phyloP scores from a whole-genome alignment of 1,140 invertebrate species.

The Stratiolaelaps scimitus region DNA sequence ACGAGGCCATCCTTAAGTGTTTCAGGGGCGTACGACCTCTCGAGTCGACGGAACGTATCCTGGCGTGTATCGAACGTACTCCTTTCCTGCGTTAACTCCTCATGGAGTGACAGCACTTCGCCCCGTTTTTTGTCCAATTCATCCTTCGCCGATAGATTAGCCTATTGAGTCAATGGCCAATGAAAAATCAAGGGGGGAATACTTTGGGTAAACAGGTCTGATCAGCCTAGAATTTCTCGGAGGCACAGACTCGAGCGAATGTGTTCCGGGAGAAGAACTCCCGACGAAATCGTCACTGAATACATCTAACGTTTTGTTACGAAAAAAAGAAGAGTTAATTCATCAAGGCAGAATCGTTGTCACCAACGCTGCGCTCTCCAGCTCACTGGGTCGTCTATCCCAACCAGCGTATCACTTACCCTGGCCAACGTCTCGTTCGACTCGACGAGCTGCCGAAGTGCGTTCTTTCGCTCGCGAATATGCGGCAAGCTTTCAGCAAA shows the following conservation, averaged over 20 bases:
- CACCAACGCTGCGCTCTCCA: no score
- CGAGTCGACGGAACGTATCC: slow-evolving; percentile 1
- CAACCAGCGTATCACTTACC: background rate
- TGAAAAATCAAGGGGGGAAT: no score
- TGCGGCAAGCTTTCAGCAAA: slow-evolving; percentile 1
- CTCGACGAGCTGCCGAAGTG: background rate
- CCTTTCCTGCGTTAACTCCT: background rate
- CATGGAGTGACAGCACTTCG: background rate
- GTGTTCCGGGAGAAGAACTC: no score
- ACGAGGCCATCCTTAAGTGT: background rate
- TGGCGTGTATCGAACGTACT: background rate
- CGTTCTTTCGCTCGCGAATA: background rate
- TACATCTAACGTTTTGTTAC: no score
- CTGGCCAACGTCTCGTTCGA: slow-evolving; percentile 9
- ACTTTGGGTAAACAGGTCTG: no score
- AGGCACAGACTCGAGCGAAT: no score
- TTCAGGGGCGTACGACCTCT: background rate
- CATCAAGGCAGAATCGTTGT: no score
- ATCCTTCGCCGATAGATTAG: background rate
- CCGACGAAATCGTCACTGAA: no score
- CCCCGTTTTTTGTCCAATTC: slow-evolving; percentile 11
- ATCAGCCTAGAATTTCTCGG: no score
- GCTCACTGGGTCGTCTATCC: no score
- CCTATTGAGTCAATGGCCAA: background rate
- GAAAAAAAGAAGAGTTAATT: no score